phyloP scores from a whole-genome alignment of 2,113 vertebrate genomes.

The Oreochromis niloticus region DNA sequence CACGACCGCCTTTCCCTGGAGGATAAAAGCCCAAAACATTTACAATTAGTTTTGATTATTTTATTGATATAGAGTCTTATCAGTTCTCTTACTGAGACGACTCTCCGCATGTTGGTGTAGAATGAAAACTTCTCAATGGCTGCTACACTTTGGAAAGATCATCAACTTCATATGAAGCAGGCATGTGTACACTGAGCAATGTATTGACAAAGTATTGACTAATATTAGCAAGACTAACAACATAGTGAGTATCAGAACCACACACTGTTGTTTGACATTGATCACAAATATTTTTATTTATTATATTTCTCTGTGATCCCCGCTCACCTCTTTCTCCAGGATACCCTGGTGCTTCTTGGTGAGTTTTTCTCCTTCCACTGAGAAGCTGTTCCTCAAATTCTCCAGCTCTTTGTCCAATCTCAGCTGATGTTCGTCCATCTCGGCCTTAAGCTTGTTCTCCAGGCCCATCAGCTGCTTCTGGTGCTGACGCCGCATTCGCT shows the following conservation, averaged over 20 bases:
- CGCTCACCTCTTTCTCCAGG: constrained; percentile 81
- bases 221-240: neutral
- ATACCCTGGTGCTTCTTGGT: constrained; percentile 82
- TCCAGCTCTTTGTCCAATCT: constrained; percentile 87
- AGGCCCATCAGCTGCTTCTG: constrained; percentile 88
- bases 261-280: neutral
- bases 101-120: neutral
- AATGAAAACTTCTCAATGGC: neutral
- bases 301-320: neutral
- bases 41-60: neutral
- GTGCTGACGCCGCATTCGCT: constrained; percentile 89
- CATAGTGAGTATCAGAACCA: neutral
- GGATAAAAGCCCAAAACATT: neutral
- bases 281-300: neutral
- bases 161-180: neutral
- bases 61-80: neutral
- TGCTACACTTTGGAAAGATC: neutral
- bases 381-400: constrained; percentile 83
- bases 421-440: constrained; percentile 87
- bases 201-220: neutral
- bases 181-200: neutral
- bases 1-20: constrained; percentile 74
- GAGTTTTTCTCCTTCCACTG: constrained; percentile 83
- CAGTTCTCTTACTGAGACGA: neutral
- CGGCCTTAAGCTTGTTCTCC: constrained; percentile 83